Evolutionary conservation across 2,113 vertebrate genomes (phyloP), one percentile per base, ranked within the genome.

Genomic region (Perca flavescens): DNA sequence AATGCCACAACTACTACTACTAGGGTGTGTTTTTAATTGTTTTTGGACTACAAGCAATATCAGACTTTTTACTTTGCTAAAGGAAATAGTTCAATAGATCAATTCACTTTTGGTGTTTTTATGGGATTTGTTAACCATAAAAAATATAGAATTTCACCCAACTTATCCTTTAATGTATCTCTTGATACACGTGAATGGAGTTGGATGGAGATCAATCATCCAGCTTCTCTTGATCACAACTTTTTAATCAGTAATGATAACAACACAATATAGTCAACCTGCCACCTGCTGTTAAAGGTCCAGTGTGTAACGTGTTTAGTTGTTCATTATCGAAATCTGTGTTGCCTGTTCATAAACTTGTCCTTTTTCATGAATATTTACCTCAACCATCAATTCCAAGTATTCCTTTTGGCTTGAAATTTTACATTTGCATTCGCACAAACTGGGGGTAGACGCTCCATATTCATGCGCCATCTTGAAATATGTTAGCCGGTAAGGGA

Each of bases 141-240:
- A 50, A n/a, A 61, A 49, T 16, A 34, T 34, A 49, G 25, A 15
- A 19, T 47, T 19, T 28, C 10, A 1, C n/a, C 53, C 46, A 36
- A 72, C 62, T 66, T 25, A 12, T 46, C n/a, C 43, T 22, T 77
- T 60, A 60, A 52, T 60, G 56, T 43, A 36, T 66, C 52, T 40
- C 31, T 13, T 36, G 36, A 8, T 52, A 8, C 31, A 31, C 31
- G 3, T 31, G 31, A 31, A 31, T 31, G 31, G 31, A 31, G 31
- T 46, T 49, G 61, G 50, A 3, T 1, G 0, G 5, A 46, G 49
- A 69, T 77, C 58, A 28, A 21, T 80, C 62, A 10, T 22, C 14
- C n/a, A 13, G 25, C 19, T 31, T 61, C 17, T 66, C 36, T 66
- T 47, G 11, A 78, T 66, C 34, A 21, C 31, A 60, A 16, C 71